Conservation (phyloP, 2,113 vertebrate genomes). For the Ophthalmotilapia sp. region DNA sequence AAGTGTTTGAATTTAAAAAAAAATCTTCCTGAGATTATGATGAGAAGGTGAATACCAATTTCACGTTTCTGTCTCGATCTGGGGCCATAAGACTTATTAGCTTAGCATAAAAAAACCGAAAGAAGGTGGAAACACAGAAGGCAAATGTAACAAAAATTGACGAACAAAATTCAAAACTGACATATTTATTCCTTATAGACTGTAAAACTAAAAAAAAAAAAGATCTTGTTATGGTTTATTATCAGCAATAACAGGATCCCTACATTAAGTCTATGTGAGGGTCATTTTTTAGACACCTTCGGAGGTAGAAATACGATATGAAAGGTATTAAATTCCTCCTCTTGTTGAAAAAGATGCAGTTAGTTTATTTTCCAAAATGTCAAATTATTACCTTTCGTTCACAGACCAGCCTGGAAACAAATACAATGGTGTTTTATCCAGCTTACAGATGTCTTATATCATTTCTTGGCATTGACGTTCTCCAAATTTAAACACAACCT, state of each 20-base stretch:
- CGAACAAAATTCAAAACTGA: neutral
- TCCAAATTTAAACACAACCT: conserved; percentile 24
- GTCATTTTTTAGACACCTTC: neutral
- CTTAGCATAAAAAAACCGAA: neutral
- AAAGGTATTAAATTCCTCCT: neutral
- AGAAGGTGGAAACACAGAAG: neutral
- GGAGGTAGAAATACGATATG: neutral
- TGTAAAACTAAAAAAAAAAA: neutral
- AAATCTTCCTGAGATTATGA: neutral
- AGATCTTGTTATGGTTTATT: neutral
- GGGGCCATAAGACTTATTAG: too few species aligned
- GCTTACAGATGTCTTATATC: neutral
- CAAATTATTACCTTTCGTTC: neutral
- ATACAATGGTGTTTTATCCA: neutral
- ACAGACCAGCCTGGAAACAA: neutral
- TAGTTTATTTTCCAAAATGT: neutral
- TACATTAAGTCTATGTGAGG: neutral
- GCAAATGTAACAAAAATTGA: neutral
- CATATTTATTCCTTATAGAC: neutral
- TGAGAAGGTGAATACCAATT: neutral
- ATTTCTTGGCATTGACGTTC: neutral
- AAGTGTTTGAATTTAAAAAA: neutral
- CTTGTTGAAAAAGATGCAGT: neutral
- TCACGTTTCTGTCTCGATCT: neutral
- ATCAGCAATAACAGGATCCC: neutral